Conservation (phyloP, 2,888 invertebrate species). For the Ormyrus pomaceus region DNA sequence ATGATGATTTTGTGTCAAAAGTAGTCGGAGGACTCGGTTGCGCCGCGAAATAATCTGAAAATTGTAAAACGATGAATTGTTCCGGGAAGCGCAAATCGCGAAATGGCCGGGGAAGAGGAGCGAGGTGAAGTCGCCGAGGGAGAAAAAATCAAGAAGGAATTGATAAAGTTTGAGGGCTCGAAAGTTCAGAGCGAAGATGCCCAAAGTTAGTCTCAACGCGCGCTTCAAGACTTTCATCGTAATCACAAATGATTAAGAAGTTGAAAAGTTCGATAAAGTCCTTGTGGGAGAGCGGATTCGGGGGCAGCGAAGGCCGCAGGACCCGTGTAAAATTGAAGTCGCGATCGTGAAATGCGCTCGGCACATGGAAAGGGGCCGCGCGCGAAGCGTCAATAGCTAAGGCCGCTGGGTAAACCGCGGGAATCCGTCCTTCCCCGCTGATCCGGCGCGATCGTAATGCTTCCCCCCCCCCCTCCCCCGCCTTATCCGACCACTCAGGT, state of each 20-base stretch:
- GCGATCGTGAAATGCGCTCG: slow-evolving; percentile 34
- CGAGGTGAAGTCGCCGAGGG: background rate
- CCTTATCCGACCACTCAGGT: background rate
- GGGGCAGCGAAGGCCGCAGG: background rate
- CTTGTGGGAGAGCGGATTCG: background rate
- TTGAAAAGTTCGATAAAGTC: slow-evolving; percentile 39
- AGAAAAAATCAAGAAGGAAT: slow-evolving; percentile 27
- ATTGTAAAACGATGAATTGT: slow-evolving; percentile 17
- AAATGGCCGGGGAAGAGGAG: background rate
- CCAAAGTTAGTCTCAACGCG: background rate
- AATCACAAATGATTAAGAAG: slow-evolving; percentile 53
- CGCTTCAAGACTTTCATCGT: slow-evolving; percentile 16
- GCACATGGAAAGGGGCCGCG: background rate
- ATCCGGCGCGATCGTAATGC: background rate
- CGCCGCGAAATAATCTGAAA: slow-evolving; percentile 4
- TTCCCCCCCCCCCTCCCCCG: slow-evolving; percentile 3
- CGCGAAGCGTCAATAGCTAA: slow-evolving; percentile 6
- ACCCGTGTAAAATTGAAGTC: slow-evolving; percentile 28
- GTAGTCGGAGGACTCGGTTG: no score
- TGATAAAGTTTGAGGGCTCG: slow-evolving; percentile 34
- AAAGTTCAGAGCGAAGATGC: slow-evolving; percentile 14
- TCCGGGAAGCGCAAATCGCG: background rate
- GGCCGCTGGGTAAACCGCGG: slow-evolving; percentile 1
- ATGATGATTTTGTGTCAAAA: no score
- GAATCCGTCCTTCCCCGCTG: background rate